These are phyloP conservation scores for Reticulitermes lucifugus DNA, from an alignment of 2,888 invertebrate genomes.

Conservation along the genomic window DNA sequence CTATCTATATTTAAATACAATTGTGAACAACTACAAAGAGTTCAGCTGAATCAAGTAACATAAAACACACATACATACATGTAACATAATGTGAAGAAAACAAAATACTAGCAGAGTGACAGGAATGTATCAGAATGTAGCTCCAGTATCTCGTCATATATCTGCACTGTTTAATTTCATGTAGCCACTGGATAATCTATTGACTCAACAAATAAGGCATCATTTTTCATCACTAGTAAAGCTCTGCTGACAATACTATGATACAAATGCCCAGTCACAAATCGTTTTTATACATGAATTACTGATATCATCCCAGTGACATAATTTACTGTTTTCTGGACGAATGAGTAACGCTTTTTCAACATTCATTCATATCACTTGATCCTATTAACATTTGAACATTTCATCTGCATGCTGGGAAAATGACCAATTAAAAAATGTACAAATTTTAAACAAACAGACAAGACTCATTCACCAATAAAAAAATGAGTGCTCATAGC, in stretches of 20 bases:
- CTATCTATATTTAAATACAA: slow-evolving; percentile 36
- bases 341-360: slow-evolving; percentile 7
- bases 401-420: background rate
- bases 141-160: background rate
- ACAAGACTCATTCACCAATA: background rate
- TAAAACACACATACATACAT: background rate
- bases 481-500: background rate
- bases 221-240: slow-evolving; percentile 34
- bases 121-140: slow-evolving; percentile 31
- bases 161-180: background rate
- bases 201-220: slow-evolving; percentile 35
- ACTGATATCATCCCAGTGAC: background rate
- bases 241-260: slow-evolving; percentile 31
- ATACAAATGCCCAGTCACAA: slow-evolving; percentile 32
- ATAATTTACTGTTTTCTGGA: slow-evolving; percentile 15
- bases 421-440: background rate
- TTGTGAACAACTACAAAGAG: slow-evolving; percentile 22
- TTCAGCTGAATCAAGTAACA: background rate
- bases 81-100: slow-evolving; percentile 17
- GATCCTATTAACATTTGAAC: slow-evolving; percentile 6
- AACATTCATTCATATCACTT: slow-evolving; percentile 9
- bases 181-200: slow-evolving; percentile 8
- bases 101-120: background rate
- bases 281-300: background rate
- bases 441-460: background rate